Conservation (phyloP, 2,113 vertebrate genomes). For the Pogonocichla stellata region DNA sequence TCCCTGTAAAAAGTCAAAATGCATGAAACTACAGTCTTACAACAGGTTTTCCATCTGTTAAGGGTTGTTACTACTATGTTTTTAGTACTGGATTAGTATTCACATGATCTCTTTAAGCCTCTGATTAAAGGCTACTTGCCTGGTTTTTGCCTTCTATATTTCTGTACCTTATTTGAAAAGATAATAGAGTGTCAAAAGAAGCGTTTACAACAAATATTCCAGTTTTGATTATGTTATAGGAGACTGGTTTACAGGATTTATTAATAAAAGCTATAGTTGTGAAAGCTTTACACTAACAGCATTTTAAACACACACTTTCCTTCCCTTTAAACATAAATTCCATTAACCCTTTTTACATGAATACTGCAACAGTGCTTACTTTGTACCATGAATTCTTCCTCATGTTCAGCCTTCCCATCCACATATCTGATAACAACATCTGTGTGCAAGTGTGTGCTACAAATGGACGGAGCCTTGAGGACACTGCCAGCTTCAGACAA, state of each 20-base stretch:
- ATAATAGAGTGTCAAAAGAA: slow-evolving; percentile 69
- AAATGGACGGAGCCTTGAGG: slow-evolving; percentile 91
- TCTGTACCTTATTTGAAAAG: slow-evolving; percentile 75
- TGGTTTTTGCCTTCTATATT: slow-evolving; percentile 71
- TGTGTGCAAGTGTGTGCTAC: slow-evolving; percentile 98
- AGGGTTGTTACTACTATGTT: slow-evolving; percentile 43
- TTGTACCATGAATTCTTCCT: slow-evolving; percentile 99
- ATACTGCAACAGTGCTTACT: slow-evolving; percentile 69
- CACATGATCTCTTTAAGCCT: slow-evolving; percentile 57
- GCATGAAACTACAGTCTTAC: slow-evolving; percentile 19
- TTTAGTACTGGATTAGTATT: slow-evolving; percentile 73
- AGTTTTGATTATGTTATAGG: slow-evolving; percentile 23
- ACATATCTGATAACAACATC: slow-evolving; percentile 97
- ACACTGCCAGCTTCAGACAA: slow-evolving; percentile 95
- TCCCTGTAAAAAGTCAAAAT: slow-evolving; percentile 52
- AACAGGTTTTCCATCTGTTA: slow-evolving; percentile 44
- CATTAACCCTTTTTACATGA: neutral
- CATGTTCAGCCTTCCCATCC: slow-evolving; percentile 99
- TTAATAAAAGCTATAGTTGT: neutral
- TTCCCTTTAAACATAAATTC: neutral
- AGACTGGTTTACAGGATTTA: slow-evolving; percentile 45
- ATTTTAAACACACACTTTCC: neutral
- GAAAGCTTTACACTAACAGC: neutral
- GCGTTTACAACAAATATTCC: slow-evolving; percentile 51
- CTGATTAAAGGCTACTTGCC: slow-evolving; percentile 69